Conservation (phyloP, 2,113 vertebrate species). For the Gnathonemus echidnorhynchus region DNA sequence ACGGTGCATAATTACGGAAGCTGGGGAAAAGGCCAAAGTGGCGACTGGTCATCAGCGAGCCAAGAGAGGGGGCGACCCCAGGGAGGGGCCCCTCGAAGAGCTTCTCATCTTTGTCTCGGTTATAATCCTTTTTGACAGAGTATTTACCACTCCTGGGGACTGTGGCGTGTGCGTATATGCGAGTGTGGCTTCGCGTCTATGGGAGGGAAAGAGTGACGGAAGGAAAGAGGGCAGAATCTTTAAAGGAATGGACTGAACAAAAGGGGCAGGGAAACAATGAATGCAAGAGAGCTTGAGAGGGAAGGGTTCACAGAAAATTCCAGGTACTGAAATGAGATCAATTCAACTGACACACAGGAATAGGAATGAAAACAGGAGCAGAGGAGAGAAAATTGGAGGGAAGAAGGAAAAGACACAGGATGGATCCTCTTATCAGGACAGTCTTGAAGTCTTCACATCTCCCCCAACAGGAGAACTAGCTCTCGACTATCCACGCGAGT, state of each 20-base stretch:
- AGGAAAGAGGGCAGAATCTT: background rate
- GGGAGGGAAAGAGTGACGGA: background rate
- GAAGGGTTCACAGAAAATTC: slow-evolving; percentile 38
- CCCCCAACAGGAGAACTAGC: background rate
- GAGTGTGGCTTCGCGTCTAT: slow-evolving; percentile 18
- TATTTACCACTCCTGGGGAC: slow-evolving; percentile 42
- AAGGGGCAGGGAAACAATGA: slow-evolving; percentile 10
- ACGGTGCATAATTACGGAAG: background rate
- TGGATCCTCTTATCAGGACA: background rate
- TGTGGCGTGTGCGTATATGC: slow-evolving; percentile 21
- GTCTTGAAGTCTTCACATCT: background rate
- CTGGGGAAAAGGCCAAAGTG: background rate
- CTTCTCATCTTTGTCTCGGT: slow-evolving; percentile 35
- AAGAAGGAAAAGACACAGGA: background rate
- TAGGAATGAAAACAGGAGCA: slow-evolving; percentile 50
- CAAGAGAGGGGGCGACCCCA: slow-evolving; percentile 25
- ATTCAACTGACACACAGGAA: slow-evolving; percentile 49
- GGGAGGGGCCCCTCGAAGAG: slow-evolving; percentile 44
- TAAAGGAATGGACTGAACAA: slow-evolving; percentile 17
- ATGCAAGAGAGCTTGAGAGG: background rate
- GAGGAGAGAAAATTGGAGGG: background rate
- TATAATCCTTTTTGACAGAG: slow-evolving; percentile 41
- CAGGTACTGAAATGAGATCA: slow-evolving; percentile 57
- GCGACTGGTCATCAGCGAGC: background rate
- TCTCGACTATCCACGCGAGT: background rate